Conservation (phyloP, 2,888 invertebrate species). For the Panzeria rudis region DNA sequence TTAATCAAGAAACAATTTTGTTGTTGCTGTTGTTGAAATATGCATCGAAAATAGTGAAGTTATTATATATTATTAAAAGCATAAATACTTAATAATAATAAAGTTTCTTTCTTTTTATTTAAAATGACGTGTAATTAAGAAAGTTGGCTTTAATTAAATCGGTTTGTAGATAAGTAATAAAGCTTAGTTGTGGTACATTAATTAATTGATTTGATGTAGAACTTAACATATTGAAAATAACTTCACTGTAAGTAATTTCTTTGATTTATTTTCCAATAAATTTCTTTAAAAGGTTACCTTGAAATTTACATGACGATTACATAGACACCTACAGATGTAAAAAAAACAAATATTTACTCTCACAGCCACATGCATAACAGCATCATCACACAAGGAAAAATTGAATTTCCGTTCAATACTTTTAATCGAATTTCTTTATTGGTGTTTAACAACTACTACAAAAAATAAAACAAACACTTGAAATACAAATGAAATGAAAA, state of each 20-base stretch:
- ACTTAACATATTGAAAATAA: not conserved
- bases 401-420: conserved; percentile 58
- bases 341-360: not conserved
- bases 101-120: not conserved
- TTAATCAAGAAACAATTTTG: not conserved
- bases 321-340: not conserved
- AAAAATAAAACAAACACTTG: not conserved
- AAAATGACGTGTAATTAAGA: not conserved
- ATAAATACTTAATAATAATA: conserved; percentile 14
- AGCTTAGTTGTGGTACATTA: not conserved
- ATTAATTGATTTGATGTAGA: not conserved
- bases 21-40: conserved; percentile 1
- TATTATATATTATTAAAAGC: not conserved
- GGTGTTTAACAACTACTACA: conserved; percentile 10
- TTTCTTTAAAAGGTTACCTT: conserved; percentile 26
- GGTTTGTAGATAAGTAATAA: not conserved
- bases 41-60: not conserved
- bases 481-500: conserved; percentile 41
- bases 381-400: conserved; percentile 35
- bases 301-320: conserved; percentile 16
- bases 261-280: conserved; percentile 11
- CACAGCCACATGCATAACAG: not conserved
- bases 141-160: not conserved
- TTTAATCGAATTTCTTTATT: conserved; percentile 60
- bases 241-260: not conserved